A percentile compares a stretch with the other conserved stretches of the same genome.
These are phyloP conservation scores for Pterocles burchelli DNA, from an alignment of 2,113 vertebrate genomes.

Conservation along the genomic window DNA sequence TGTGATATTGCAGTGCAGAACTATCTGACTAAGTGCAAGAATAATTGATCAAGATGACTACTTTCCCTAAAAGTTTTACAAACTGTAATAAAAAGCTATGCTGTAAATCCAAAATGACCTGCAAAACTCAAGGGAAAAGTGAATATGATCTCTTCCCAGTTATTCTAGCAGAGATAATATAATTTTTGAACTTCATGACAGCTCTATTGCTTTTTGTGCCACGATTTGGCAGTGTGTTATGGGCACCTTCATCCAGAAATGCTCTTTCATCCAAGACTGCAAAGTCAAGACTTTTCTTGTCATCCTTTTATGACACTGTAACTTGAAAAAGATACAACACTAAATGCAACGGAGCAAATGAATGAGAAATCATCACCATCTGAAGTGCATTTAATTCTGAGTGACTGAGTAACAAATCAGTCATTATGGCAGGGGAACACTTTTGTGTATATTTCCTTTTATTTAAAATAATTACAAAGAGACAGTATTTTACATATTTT, in stretches of 20 bases:
- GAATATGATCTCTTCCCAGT: conserved; percentile 68
- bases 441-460: not conserved
- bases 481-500: not conserved
- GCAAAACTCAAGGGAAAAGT: conserved; percentile 68
- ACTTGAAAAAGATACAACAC: conserved; percentile 47
- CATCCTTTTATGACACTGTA: conserved; percentile 56
- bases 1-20: not conserved
- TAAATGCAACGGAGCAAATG: conserved; percentile 29
- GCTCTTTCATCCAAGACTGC: conserved; percentile 63
- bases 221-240: conserved; percentile 62
- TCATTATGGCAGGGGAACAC: not conserved
- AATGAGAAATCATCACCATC: conserved; percentile 43
- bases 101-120: conserved; percentile 72
- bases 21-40: not conserved
- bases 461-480: not conserved
- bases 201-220: conserved; percentile 75
- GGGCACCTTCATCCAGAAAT: conserved; percentile 66
- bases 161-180: conserved; percentile 74
- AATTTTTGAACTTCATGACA: conserved; percentile 79
- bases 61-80: conserved; percentile 54
- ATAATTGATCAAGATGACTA: conserved; percentile 43
- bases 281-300: conserved; percentile 73
- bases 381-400: conserved; percentile 7
- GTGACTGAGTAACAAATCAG: not conserved
- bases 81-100: conserved; percentile 65